These are phyloP conservation scores for Aldrovandia affinis DNA, from an alignment of 2,797 vertebrate genomes.

Conservation along the genomic window DNA sequence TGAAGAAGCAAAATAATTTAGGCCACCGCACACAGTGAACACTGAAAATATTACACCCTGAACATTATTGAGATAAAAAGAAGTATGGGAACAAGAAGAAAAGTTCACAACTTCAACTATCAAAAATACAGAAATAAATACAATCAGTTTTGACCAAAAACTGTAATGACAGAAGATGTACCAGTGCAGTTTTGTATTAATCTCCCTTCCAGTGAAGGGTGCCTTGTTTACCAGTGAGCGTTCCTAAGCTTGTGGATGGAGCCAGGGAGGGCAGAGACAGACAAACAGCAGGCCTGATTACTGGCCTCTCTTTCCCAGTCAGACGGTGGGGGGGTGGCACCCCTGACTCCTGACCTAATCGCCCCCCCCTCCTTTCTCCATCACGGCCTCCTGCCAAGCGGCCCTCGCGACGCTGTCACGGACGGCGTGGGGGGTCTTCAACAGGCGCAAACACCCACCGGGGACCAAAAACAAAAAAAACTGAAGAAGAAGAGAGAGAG, in stretches of 20 bases:
- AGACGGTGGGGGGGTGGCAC: constrained; percentile 24
- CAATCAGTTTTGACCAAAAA: not conserved
- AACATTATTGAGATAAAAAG: no score
- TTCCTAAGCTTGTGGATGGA: not conserved
- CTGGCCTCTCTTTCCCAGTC: constrained; percentile 26
- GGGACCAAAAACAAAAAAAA: not conserved
- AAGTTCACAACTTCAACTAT: not conserved
- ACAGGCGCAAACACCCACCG: constrained; percentile 20
- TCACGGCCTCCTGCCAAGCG: constrained; percentile 31
- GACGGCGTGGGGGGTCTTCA: constrained; percentile 24
- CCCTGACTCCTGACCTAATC: constrained; percentile 46
- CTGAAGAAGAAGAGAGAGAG: not conserved
- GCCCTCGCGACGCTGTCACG: constrained; percentile 30
- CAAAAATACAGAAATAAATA: not conserved
- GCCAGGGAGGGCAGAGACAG: not conserved
- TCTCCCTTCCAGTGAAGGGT: not conserved
- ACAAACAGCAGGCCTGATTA: not conserved
- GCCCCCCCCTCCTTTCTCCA: constrained; percentile 27
- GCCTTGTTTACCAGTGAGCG: not conserved
- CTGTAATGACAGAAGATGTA: not conserved
- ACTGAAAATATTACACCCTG: no score
- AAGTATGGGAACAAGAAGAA: not conserved
- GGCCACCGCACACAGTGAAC: not conserved
- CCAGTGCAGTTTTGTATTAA: not conserved
- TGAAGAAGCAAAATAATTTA: not conserved